Percentiles rank a stretch among this genome's conserved stretches.
Evolutionary conservation across 2,113 vertebrate species (phyloP).

Genomic region (Otus sunia): DNA sequence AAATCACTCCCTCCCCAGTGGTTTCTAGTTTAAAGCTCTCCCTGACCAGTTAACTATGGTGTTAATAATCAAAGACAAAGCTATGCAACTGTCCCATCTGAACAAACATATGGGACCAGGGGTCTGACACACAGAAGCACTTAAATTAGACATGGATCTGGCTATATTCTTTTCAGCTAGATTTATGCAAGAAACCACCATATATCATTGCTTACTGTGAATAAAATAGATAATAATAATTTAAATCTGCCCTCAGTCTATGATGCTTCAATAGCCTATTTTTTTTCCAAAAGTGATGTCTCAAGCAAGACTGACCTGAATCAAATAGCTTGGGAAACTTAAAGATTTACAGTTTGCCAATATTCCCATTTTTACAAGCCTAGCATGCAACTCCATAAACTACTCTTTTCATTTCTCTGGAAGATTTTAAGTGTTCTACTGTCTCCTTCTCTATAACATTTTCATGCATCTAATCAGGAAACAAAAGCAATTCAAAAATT

Average conservation of each 20-base stretch:
- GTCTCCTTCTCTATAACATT: neutral
- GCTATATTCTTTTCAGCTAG: neutral
- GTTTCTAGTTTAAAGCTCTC: neutral
- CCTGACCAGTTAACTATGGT: neutral
- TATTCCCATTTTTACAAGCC: neutral
- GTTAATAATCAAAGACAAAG: neutral
- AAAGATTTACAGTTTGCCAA: neutral
- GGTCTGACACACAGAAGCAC: neutral
- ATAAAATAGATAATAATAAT: neutral
- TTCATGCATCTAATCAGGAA: neutral
- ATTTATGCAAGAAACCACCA: neutral
- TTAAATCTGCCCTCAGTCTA: neutral
- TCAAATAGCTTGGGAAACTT: neutral
- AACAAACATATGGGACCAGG: neutral
- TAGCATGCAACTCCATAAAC: neutral
- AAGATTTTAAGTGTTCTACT: neutral
- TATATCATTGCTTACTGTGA: neutral
- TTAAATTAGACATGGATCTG: neutral
- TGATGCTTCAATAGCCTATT: neutral
- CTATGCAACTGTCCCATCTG: neutral
- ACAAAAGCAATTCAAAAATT: neutral
- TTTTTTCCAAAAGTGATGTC: neutral
- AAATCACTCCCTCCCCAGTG: neutral
- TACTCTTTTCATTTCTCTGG: neutral
- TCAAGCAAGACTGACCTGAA: neutral